Base-by-base conservation (phyloP, 2,797 vertebrate species). In the Mastacembelus armatus region DNA sequence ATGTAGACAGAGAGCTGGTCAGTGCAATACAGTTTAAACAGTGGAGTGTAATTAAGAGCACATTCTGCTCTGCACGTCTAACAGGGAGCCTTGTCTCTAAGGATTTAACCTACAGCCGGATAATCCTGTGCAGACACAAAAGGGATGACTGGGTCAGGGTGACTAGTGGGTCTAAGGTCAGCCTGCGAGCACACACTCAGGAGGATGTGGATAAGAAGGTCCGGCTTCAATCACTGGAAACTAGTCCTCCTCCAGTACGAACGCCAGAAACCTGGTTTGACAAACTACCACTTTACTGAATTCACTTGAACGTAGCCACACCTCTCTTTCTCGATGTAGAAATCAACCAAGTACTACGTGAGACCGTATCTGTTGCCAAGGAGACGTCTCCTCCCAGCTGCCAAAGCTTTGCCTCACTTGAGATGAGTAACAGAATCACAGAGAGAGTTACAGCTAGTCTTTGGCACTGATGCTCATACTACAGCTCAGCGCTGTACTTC, bases 111-210 rank as follows among this genome's bases (percentile, higher is more conserved):
- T 74, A 76, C 74, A 86, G 87, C 59, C 76, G 48, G 84, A 89
- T 93, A 89, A 93, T 91, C 91, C 85, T 67, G 64, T 66, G 60
- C 84, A 93, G 90, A 92, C 90, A 91, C 88, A 92, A 91, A 91
- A 78, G 89, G 63, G 82, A 88, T 87, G 89, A 87, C 60, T 67
- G 77, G 75, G 89, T 84, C 83, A 85, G 67, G 70, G 72, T 65
- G 54, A 78, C 83, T 64, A 82, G 47, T 86, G 74, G 81, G 81
- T 76, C 85, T 85, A 84, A 86, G 86, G 84, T 87, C 64, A 11
- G 18, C 66, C 72, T 56, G 51, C 10, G 22, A 70, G 54, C 73
- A 42, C 70, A 52, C 47, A 61, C 38, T 50, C 61, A 55, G 69
- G 59, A 85, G 76, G 78, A 83, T 63, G 44, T 66, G 71, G 84